phyloP scores from a whole-genome alignment of 1,140 invertebrate genomes.

The Venustaconcha ellipsiformis region DNA sequence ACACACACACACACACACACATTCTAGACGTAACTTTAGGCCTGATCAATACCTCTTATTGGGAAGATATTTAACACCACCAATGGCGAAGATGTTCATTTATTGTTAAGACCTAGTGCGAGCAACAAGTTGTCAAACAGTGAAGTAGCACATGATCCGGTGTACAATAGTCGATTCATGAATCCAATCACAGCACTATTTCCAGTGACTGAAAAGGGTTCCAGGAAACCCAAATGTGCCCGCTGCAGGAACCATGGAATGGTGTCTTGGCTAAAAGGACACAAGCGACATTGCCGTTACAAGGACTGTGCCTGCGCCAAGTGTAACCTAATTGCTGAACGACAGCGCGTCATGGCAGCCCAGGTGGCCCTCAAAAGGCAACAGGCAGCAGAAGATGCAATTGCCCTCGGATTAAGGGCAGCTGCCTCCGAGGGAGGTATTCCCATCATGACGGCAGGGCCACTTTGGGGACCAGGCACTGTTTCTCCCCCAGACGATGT shows the following conservation, averaged over 20 bases:
- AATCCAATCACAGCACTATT: constrained; percentile 60
- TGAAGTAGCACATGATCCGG: too few relatives aligned
- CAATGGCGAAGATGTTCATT: too few relatives aligned
- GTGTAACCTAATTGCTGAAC: constrained; percentile 81
- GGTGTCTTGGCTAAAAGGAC: constrained; percentile 87
- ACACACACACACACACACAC: too few relatives aligned
- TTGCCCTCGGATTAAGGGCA: constrained; percentile 91
- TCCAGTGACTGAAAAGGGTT: constrained; percentile 65
- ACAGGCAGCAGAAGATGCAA: constrained; percentile 97
- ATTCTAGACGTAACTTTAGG: too few relatives aligned
- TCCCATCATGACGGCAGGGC: constrained; percentile 87
- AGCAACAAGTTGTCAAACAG: too few relatives aligned
- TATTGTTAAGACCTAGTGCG: too few relatives aligned
- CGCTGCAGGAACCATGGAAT: constrained; percentile 85
- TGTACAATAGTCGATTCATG: constrained; percentile 24
- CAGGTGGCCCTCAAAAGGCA: constrained; percentile 97
- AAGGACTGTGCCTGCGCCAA: constrained; percentile 84
- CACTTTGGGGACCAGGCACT: constrained; percentile 79
- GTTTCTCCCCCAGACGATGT: constrained; percentile 48
- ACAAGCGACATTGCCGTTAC: constrained; percentile 90
- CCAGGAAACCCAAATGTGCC: constrained; percentile 72
- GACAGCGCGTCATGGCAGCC: constrained; percentile 69
- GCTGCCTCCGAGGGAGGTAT: constrained; percentile 86
- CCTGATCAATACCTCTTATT: too few relatives aligned
- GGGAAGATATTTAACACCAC: too few relatives aligned